phyloP scores from a whole-genome alignment of 2,888 invertebrate genomes.

The Rutpela maculata region DNA sequence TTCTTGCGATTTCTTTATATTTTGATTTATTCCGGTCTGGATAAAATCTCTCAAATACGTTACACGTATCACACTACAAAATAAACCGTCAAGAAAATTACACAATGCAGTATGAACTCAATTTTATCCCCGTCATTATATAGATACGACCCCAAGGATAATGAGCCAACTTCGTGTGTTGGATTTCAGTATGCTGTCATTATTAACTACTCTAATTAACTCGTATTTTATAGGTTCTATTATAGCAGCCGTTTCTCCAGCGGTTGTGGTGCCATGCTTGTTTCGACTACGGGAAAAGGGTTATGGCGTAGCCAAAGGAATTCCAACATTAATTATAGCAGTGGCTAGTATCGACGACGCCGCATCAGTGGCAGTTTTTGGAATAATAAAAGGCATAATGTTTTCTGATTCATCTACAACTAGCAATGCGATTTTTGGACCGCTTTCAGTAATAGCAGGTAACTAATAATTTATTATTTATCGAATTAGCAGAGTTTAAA shows the following conservation, averaged over 20 bases:
- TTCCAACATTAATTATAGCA: constrained; percentile 96
- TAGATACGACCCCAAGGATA: no score
- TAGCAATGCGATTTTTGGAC: constrained; percentile 76
- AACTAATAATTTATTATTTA: neutral
- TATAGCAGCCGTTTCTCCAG: constrained; percentile 95
- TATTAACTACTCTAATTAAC: neutral
- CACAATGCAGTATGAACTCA: no score
- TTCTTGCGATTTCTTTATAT: no score
- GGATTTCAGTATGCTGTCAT: neutral
- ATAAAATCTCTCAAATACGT: no score
- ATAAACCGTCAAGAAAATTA: no score
- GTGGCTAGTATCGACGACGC: constrained; percentile 97
- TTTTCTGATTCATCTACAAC: constrained; percentile 86
- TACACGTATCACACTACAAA: no score
- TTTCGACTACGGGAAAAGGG: constrained; percentile 90
- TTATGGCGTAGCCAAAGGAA: constrained; percentile 95
- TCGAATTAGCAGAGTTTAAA: neutral
- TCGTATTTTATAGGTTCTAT: constrained; percentile 77
- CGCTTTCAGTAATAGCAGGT: constrained; percentile 76
- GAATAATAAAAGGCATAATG: constrained; percentile 91
- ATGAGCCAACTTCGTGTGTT: neutral
- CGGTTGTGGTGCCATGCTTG: constrained; percentile 96
- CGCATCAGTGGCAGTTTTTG: constrained; percentile 94
- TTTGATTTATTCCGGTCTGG: neutral
- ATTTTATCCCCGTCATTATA: no score